Evolutionary conservation across 2,888 invertebrate species (phyloP).

Genomic region (Zygothrica quintamaculata): DNA sequence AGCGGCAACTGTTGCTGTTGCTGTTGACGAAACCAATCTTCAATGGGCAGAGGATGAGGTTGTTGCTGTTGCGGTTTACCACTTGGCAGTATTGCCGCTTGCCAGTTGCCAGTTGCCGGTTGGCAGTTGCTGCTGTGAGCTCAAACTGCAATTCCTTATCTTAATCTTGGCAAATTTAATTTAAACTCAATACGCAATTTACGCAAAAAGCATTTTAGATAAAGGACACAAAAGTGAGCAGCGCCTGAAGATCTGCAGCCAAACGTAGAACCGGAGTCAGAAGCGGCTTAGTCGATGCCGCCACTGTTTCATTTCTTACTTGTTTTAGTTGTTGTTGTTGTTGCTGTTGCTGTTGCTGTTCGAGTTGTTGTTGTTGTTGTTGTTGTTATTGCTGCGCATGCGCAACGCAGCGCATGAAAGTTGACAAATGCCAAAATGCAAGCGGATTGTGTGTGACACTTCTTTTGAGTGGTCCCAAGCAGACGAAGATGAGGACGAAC

Average conservation of each 20-base stretch:
- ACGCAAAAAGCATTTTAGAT: constrained; percentile 82
- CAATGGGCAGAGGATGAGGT: not conserved
- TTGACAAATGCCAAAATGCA: constrained; percentile 81
- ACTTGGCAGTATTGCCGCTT: constrained; percentile 4
- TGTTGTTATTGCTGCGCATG: constrained; percentile 60
- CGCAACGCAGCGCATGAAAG: constrained; percentile 72
- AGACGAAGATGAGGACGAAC: constrained; percentile 26
- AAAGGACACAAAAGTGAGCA: constrained; percentile 71
- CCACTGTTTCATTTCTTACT: constrained; percentile 46
- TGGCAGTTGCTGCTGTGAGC: constrained; percentile 25
- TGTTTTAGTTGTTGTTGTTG: not conserved
- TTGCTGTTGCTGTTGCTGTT: constrained; percentile 2
- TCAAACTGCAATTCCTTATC: constrained; percentile 74
- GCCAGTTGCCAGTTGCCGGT: constrained; percentile 5
- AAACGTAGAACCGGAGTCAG: constrained; percentile 33
- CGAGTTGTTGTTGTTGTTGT: constrained; percentile 11
- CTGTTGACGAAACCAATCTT: not conserved
- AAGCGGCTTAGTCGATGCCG: constrained; percentile 69
- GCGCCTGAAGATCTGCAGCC: constrained; percentile 6
- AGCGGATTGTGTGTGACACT: constrained; percentile 77
- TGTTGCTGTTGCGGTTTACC: constrained; percentile 3
- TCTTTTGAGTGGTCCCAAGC: constrained; percentile 56
- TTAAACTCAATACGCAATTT: constrained; percentile 81
- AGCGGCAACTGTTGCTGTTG: not conserved
- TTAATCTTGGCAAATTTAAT: constrained; percentile 81